Percentiles rank a stretch among this genome's conserved stretches.
Conservation (phyloP, 2,113 vertebrate genomes). For the Loxodonta africana region DNA sequence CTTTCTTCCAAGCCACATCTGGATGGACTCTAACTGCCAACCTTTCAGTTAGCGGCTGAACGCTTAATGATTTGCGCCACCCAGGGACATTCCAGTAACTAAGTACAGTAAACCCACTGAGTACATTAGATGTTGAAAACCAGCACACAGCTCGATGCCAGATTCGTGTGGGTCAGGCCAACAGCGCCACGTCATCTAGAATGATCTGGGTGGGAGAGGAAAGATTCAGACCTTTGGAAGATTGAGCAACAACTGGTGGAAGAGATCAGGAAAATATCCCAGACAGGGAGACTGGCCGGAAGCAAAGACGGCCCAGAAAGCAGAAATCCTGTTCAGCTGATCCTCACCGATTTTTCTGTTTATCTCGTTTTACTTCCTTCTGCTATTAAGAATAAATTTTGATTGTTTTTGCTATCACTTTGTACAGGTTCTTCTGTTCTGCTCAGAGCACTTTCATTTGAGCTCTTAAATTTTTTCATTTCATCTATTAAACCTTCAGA, state of each 20-base stretch:
- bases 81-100: not conserved
- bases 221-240: constrained; percentile 30
- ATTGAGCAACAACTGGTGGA: not conserved
- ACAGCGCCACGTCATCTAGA: not conserved
- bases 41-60: not conserved
- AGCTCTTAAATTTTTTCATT: not conserved
- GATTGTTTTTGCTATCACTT: not conserved
- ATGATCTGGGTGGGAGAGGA: not conserved
- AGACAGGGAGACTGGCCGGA: not conserved
- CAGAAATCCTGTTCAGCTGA: not conserved
- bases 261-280: not conserved
- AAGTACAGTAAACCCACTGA: too few species aligned
- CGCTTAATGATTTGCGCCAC: not conserved
- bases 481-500: not conserved
- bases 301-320: not conserved
- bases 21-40: not conserved
- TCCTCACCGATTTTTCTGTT: not conserved
- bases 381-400: not conserved
- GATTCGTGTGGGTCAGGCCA: not conserved
- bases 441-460: constrained; percentile 3
- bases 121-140: not conserved
- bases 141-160: not conserved
- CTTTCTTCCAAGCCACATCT: not conserved
- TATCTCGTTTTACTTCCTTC: not conserved
- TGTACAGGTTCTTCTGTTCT: constrained; percentile 23